Base-by-base conservation (phyloP, 2,888 invertebrate genomes). In the Epiblema foenella region DNA sequence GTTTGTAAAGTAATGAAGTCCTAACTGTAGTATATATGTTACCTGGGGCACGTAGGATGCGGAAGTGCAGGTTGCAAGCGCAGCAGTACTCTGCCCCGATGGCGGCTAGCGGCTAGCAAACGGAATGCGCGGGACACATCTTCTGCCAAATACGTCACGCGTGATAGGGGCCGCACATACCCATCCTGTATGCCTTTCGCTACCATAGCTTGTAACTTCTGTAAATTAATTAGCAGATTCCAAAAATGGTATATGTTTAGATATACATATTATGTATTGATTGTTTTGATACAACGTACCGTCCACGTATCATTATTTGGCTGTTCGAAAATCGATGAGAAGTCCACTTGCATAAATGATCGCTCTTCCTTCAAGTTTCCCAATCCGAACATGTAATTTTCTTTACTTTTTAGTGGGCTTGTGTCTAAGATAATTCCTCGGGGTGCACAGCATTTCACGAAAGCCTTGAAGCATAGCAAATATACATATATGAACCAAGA, bases 11-110 rank as follows among this genome's bases (percentile, higher is more conserved):
- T 24, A 24, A 24, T 24, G 24, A 24, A 24, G 8, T 33, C 5
- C 9, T 33, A 12, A 33, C n/a, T 17, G 17, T 20, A 15, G 46
- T 15, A 57, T 18, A 42, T 29, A 4, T 0, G 29, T 62, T 76
- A 85, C 86, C 81, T 83, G 9, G 79, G 75, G 15, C 74, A 71
- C 3, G 77, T 66, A 1, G 68, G 33, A 0, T 64, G 69, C 0
- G 70, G 57, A 10, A 58, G 51, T n/a, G 12, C 20, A 7, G 77
- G 75, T 9, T 73, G 66, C 68, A 88, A 67, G 0, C 77, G 74
- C 33, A 90, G 76, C 46, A 90, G 78, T 24, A 87, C 87, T 5
- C 89, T 81, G 3, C 90, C 90, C 20, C 85, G 82, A 72, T 90
- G 89, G 0, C 77, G 78, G 63, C 86, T 85, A 11, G 79, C 77